Base-by-base conservation (phyloP, 2,113 vertebrate genomes). In the Odocoileus virginianus region DNA sequence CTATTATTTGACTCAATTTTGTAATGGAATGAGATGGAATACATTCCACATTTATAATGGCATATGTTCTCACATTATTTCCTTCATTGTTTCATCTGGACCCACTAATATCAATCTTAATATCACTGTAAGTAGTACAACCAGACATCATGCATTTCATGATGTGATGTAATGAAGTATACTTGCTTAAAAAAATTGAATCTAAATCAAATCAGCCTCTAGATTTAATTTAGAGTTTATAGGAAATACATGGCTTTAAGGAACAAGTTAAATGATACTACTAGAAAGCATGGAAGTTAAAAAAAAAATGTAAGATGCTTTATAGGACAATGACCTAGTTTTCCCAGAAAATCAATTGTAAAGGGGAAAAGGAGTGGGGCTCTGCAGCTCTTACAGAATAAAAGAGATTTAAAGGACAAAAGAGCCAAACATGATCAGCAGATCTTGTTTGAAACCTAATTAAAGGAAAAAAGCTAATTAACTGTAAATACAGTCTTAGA, bases 341-440 rank as follows among this genome's bases (percentile, higher is more conserved):
- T 95, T 91, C 93, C 79, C 60, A 96, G 36, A 96, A 97, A 97
- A 96, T 84, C 79, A 97, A 89, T 96, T 78, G 55, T 82, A 89
- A 85, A 76, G 23, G 43, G n/a, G 84, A 71, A 89, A 96, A 86
- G 40, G 89, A 95, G n/a, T 94, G 21, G 67, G 5, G 21, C 33
- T 83, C 9, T 16, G 61, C 30, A 91, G 28, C 50, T 93, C 36
- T 92, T 83, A 52, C n/a, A 97, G 28, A 96, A 97, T 95, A 83
- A 97, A 96, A 89, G 47, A 96, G 19, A 84, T 52, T 89, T 92
- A 94, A 88, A 94, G n/a, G 61, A 87, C 47, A 83, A 89, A 96
- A 97, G 27, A 96, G 19, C 27, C 36, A 93, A 89, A 91, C 15
- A 45, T 50, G n/a, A 89, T 79, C 95, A 86, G 27, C 47, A 17